Conservation (phyloP, 2,797 vertebrate genomes). For the Syngnathus acus region DNA sequence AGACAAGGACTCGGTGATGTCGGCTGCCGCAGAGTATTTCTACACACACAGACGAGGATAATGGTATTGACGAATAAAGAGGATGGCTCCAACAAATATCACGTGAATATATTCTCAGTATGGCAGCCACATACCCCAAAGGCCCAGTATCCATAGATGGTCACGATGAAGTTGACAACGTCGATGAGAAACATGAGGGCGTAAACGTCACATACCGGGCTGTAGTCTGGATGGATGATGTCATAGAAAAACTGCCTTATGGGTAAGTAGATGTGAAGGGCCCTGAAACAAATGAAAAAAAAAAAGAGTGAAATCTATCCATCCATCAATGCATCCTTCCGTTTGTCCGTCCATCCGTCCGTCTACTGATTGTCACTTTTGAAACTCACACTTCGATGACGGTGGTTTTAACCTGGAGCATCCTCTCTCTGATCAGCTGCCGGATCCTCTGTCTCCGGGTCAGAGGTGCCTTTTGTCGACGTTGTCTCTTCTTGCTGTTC, state of each 20-base stretch:
- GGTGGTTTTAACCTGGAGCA: conserved; percentile 65
- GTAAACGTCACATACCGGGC: conserved; percentile 68
- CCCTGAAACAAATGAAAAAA: conserved; percentile 43
- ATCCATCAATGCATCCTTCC: too few species aligned
- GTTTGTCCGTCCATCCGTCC: too few species aligned
- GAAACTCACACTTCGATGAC: conserved; percentile 65
- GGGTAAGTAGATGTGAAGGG: conserved; percentile 68
- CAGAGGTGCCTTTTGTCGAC: conserved; percentile 44
- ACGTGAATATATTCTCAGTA: not conserved
- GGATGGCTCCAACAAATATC: not conserved
- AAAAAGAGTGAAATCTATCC: not conserved
- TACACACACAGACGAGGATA: conserved; percentile 18
- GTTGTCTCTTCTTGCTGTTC: conserved; percentile 52
- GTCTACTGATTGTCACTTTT: not conserved
- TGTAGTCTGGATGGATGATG: conserved; percentile 78
- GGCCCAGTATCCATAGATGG: conserved; percentile 74
- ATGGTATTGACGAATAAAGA: not conserved
- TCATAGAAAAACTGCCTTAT: conserved; percentile 77
- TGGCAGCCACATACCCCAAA: conserved; percentile 62
- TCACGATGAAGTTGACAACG: conserved; percentile 71
- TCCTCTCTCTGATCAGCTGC: conserved; percentile 60
- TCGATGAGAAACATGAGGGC: conserved; percentile 73
- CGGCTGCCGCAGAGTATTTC: conserved; percentile 69
- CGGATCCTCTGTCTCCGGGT: conserved; percentile 65
- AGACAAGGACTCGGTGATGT: conserved; percentile 71